Base-by-base conservation (phyloP, 2,797 vertebrate species). In the Pterois miles region DNA sequence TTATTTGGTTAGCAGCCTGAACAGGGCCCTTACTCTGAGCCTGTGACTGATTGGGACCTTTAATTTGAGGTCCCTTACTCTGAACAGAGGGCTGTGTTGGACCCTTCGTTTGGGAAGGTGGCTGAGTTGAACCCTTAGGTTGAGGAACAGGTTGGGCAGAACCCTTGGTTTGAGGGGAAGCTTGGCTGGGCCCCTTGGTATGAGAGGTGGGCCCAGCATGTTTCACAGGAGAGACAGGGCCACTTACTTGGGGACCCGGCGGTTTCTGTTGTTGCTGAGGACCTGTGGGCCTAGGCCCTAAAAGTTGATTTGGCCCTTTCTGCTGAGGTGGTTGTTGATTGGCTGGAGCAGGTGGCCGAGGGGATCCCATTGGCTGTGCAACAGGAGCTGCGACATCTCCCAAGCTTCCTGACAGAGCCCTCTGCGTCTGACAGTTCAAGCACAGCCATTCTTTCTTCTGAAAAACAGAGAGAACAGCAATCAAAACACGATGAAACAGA, bases 391-490 rank as follows among this genome's bases (percentile, higher is more conserved):
- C 91, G 80, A 93, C 95, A 88, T 98, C 98, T 60, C 97, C 99
- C 60, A 99, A 92, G 90, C 96, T 96, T 91, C 98, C 98, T 80
- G 99, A 98, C 20, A 99, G 94, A 79, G 99, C 96, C 90, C 98
- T 95, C 94, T 98, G 96, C 12, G 98, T 99, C 97, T 99, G 98
- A 96, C 98, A 99, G 94, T 99, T 99, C 95, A 99, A 95, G 92
- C 99, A 99, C 38, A 99, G 96, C 99, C 99, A 99, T 95, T 99
- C 98, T 31, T 98, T 98, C 93, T 98, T 99, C 99, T 99, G 94
- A 82, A 95, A 95, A 74, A 90, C 46, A 89, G 53, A 81, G 34
- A 90, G 25, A 76, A 85, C 8, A 57, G 4, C 8, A 60, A 50
- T 91, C 20, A 90, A 40, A 3, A 50, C 50, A 20, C 10, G 13